Conservation (phyloP, 2,888 invertebrate species). For the Temnothorax ravouxi region DNA sequence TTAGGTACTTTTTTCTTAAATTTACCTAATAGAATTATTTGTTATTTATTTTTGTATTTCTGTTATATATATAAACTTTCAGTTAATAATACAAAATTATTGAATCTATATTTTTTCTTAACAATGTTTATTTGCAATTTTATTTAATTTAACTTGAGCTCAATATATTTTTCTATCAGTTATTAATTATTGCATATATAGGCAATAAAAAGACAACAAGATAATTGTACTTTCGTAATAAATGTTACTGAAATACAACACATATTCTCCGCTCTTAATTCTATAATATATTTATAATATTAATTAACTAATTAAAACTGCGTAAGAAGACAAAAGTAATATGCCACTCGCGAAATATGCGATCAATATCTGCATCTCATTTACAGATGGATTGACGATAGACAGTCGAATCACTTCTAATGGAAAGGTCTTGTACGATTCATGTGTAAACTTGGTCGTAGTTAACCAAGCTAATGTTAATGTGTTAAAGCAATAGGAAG, state of each 20-base stretch:
- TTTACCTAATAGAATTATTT: background rate
- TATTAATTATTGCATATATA: background rate
- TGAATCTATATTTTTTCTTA: background rate
- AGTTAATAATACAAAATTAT: background rate
- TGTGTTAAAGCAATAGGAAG: slow-evolving; percentile 24
- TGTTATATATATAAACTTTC: background rate
- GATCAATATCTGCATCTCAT: background rate
- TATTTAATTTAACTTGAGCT: background rate
- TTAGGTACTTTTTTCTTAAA: background rate
- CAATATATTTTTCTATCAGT: background rate
- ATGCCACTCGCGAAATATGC: background rate
- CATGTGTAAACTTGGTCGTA: slow-evolving; percentile 57
- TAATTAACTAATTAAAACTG: background rate
- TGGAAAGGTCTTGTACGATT: slow-evolving; percentile 18
- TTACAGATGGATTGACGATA: background rate
- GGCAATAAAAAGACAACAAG: background rate
- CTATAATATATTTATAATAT: background rate
- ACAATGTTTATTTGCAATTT: background rate
- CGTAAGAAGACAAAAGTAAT: background rate
- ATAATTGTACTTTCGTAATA: background rate
- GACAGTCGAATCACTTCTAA: background rate
- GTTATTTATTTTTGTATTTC: background rate
- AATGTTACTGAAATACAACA: background rate
- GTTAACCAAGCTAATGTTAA: slow-evolving; percentile 64
- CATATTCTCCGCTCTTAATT: background rate